phyloP scores from a whole-genome alignment of 2,113 vertebrate species.

The Neogobius melanostomus region DNA sequence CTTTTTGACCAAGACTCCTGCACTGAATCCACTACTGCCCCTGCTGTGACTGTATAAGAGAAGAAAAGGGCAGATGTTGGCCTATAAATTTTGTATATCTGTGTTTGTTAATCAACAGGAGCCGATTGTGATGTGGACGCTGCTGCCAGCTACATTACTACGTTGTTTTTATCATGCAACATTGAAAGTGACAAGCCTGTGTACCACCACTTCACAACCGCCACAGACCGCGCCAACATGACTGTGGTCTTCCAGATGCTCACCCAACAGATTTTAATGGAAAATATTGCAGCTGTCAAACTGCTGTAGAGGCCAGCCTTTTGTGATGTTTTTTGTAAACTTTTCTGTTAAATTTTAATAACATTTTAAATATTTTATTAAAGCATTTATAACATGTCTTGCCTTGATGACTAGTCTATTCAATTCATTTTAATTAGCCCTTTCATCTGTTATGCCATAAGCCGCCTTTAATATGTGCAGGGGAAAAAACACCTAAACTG shows the following conservation, averaged over 20 bases:
- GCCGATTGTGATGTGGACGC: conserved; percentile 69
- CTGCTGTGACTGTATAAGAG: conserved; percentile 8
- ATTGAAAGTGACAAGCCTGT: conserved; percentile 37
- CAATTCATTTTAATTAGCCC: too few relatives aligned
- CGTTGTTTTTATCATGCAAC: conserved; percentile 63
- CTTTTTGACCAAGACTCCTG: neutral
- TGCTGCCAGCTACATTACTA: conserved; percentile 67
- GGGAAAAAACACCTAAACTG: neutral
- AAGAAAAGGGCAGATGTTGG: too few relatives aligned
- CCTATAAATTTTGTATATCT: neutral
- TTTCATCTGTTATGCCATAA: too few relatives aligned
- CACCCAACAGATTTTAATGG: conserved; percentile 62
- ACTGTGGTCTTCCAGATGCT: conserved; percentile 65
- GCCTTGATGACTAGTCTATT: too few relatives aligned
- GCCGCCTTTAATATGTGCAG: neutral
- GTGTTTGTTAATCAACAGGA: conserved; percentile 46
- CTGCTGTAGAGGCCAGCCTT: conserved; percentile 50
- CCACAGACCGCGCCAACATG: conserved; percentile 66
- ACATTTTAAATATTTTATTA: conserved; percentile 49
- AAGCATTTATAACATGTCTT: conserved; percentile 29
- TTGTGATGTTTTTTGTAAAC: neutral
- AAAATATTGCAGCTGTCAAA: conserved; percentile 61
- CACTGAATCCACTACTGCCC: neutral
- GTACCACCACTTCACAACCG: conserved; percentile 76
- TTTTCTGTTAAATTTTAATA: too few relatives aligned